Percentiles rank a stretch among this genome's conserved stretches.
Conservation (phyloP, 2,888 invertebrate genomes). For the Endotricha flammealis region DNA sequence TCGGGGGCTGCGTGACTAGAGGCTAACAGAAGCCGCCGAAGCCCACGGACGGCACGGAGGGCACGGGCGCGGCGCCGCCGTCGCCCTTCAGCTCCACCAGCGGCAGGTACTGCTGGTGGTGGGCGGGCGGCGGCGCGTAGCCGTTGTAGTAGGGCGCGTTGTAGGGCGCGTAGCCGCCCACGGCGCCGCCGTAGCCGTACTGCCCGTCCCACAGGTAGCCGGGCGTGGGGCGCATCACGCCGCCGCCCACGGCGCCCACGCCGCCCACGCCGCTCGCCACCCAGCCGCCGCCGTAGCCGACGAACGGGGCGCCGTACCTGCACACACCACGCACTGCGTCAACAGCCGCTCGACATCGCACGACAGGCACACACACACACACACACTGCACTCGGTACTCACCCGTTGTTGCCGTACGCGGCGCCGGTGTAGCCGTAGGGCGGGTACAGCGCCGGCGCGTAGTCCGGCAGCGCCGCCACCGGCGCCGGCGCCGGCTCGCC, state of each 20-base stretch:
- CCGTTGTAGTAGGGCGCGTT: slow-evolving; percentile 70
- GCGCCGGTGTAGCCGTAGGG: slow-evolving; percentile 23
- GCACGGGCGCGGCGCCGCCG: slow-evolving; percentile 49
- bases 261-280: slow-evolving; percentile 47
- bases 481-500: slow-evolving; percentile 29
- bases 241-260: slow-evolving; percentile 15
- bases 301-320: slow-evolving; percentile 69
- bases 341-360: neutral
- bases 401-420: slow-evolving; percentile 23
- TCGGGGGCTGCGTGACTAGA: slow-evolving; percentile 72
- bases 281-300: slow-evolving; percentile 70
- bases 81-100: slow-evolving; percentile 60
- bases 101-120: slow-evolving; percentile 67
- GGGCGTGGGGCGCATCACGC: slow-evolving; percentile 70
- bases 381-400: slow-evolving; percentile 31
- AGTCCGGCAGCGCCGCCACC: slow-evolving; percentile 32
- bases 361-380: slow-evolving; percentile 36
- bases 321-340: neutral
- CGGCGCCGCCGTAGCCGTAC: slow-evolving; percentile 59
- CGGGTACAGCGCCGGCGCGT: slow-evolving; percentile 30
- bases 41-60: slow-evolving; percentile 69
- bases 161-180: slow-evolving; percentile 62
- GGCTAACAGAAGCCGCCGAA: slow-evolving; percentile 75
- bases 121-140: slow-evolving; percentile 64
- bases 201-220: slow-evolving; percentile 73